Conservation (phyloP, 1,140 invertebrate genomes). For the Lasaia peninsularis region DNA sequence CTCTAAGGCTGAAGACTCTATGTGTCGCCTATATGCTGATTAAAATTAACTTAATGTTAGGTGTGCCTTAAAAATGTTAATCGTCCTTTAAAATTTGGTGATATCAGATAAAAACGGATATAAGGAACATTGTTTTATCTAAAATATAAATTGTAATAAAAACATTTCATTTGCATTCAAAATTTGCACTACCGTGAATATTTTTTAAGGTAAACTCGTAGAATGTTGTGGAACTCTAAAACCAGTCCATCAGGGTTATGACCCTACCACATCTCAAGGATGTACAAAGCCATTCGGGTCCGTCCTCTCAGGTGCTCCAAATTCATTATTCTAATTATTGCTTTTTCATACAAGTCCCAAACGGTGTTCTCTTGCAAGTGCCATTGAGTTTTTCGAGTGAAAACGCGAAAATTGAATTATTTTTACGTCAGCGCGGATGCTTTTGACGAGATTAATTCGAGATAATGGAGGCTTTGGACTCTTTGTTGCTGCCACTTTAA, state of each 20-base stretch:
- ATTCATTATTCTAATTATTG: constrained; percentile 75
- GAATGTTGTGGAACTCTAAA: neutral
- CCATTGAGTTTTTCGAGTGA: constrained; percentile 46
- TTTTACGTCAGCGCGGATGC: constrained; percentile 40
- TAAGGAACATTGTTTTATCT: no score
- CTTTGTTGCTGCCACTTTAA: constrained; percentile 8
- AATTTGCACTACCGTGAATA: no score
- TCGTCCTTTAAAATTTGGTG: no score
- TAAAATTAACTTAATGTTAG: no score
- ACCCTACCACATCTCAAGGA: neutral
- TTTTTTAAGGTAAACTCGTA: neutral
- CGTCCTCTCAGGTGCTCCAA: constrained; percentile 38
- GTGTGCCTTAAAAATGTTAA: no score
- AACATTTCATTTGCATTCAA: no score
- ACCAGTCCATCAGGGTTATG: neutral
- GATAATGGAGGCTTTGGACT: constrained; percentile 38
- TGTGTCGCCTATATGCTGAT: no score
- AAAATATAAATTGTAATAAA: no score
- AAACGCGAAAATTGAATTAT: constrained; percentile 70
- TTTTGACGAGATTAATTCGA: constrained; percentile 57
- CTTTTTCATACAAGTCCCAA: constrained; percentile 64
- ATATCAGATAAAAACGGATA: no score
- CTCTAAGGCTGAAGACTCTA: no score
- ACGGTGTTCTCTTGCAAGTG: constrained; percentile 61
- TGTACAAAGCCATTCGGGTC: constrained; percentile 23